Base-by-base conservation (phyloP, 2,888 invertebrate species). In the Chirona hameri region DNA sequence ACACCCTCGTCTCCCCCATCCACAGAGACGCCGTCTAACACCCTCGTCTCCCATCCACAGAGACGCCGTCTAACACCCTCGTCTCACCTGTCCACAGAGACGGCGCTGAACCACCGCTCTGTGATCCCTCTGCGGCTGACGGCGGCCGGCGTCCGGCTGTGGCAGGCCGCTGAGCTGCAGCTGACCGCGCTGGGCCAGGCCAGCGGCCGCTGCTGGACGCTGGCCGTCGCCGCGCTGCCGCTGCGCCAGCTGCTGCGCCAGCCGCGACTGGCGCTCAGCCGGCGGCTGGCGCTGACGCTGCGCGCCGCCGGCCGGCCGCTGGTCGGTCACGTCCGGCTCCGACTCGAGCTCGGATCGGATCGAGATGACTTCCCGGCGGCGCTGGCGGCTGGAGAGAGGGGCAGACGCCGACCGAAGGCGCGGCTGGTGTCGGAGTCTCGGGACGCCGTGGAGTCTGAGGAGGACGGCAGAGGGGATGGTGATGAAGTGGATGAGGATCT, bases 171-270 rank as follows among this genome's bases (percentile, higher is more conserved):
- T 39, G 76, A 76, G 76, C 46, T 76, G 76, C 76, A 76, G 76
- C 18, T 76, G 39, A 76, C 76, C 9, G 76, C 76, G 46, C 76
- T 76, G 24, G 76, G 76, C 76, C 76, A 46, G 39, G 39, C 39
- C 24, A 46, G 39, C 46, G 76, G 76, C 76, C 76, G 76, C 39
- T 21, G 9, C 39, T 76, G 76, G 76, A 76, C 76, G 24, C 76
- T 76, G 76, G 76, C 76, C 46, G 76, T 76, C 46, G 76, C 76
- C 39, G 76, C 76, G 76, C 76, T 76, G 76, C 76, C 76, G 39
- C 76, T 76, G 76, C 76, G 76, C 10, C 76, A 76, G 76, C 76
- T 76, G 76, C 76, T 76, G 76, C 76, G 76, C 46, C 39, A 39
- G 76, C 76, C 76, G 76, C 76, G 76, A 24, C 76, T 76, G 24